Base-by-base conservation (phyloP, 2,113 vertebrate species). In the Balaeniceps rex region DNA sequence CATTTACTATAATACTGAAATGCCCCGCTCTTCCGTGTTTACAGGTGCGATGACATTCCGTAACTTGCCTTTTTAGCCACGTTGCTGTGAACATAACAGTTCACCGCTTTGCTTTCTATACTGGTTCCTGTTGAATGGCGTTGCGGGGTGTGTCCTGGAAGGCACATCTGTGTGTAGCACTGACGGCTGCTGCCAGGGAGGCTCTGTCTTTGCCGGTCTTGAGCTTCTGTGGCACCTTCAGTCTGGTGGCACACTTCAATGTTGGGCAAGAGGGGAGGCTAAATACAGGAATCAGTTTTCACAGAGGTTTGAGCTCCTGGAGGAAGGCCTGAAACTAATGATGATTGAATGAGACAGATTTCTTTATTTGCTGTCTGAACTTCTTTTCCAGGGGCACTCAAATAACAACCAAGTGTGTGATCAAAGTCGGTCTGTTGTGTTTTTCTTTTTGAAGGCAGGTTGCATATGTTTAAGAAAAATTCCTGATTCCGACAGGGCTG, bases 141-240 rank as follows among this genome's bases (percentile, higher is more conserved):
- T n/a, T 55, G 68, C 0, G 0, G 11, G 6, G 2, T 4, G 3
- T 22, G 6, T 40, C 16, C 57, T 83, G 75, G 33, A 61, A 66
- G 46, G 36, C 36, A 3, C 3, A 1, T 44, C 23, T 0, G 0
- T 7, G 4, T 46, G 57, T 57, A 10, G 40, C 25, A 23, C 13
- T 87, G 1, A 2, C 12, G 10, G 0, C 19, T 54, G 58, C 52
- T 87, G 54, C 58, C 49, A 4, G 17, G 1, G 4, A 29, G 22
- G 31, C 28, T 49, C 24, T 44, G 22, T 58, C 14, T 55, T 19
- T 38, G 14, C 85, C 57, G 44, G 26, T 66, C 11, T 21, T 34
- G 19, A 57, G 51, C n/a, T 84, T 22, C 44, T 52, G 23, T 60
- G 55, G 57, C 44, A 52, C 57, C 57, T 81, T 24, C 42, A 21